phyloP scores from a whole-genome alignment of 2,797 vertebrate genomes.

The Coranthus polyacanthus region DNA sequence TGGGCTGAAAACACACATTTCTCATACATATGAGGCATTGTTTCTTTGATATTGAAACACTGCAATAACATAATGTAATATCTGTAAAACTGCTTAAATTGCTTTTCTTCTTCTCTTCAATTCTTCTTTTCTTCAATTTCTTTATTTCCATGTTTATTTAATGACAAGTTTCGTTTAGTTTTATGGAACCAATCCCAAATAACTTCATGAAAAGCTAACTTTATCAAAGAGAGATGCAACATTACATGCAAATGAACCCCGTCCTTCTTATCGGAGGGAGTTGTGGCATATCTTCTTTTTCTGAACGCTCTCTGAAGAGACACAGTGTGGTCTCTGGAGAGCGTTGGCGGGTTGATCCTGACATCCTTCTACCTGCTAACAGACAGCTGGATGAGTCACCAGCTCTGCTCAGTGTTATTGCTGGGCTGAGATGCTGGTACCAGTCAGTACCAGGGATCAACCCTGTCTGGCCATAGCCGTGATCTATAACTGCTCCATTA shows the following conservation, averaged over 20 bases:
- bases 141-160: too few relatives aligned
- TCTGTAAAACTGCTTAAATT: too few relatives aligned
- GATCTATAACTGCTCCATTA: constrained; percentile 67
- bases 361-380: constrained; percentile 44
- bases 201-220: too few relatives aligned
- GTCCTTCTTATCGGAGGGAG: background rate
- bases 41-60: too few relatives aligned
- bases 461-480: constrained; percentile 45
- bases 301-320: constrained; percentile 1
- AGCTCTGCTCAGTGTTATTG: constrained; percentile 69
- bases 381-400: background rate
- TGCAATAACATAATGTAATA: too few relatives aligned
- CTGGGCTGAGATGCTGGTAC: constrained; percentile 57
- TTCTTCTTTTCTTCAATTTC: too few relatives aligned
- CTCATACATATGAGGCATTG: too few relatives aligned
- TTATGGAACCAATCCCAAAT: too few relatives aligned
- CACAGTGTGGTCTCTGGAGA: constrained; percentile 36
- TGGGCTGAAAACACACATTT: too few relatives aligned
- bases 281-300: background rate
- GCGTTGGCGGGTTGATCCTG: constrained; percentile 17
- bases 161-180: too few relatives aligned
- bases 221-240: too few relatives aligned
- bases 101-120: too few relatives aligned
- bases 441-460: constrained; percentile 64
- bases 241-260: background rate